phyloP scores from a whole-genome alignment of 2,113 vertebrate genomes.

The Gnathonemus echidnorhynchus region DNA sequence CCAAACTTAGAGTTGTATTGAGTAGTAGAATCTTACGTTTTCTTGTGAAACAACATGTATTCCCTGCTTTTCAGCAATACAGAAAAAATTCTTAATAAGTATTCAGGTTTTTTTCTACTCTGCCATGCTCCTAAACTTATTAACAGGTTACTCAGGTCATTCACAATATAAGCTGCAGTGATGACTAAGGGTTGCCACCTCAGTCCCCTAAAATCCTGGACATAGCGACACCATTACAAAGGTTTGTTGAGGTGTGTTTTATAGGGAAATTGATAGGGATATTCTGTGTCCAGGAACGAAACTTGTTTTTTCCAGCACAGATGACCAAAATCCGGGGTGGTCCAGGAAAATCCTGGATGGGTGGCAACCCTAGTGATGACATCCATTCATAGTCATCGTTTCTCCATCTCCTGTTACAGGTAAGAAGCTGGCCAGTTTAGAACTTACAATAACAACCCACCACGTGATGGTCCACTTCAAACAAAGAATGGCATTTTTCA shows the following conservation, averaged over 20 bases:
- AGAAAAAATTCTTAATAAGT: background rate
- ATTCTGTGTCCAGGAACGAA: background rate
- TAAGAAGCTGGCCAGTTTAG: background rate
- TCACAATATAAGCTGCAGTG: background rate
- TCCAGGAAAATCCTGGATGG: background rate
- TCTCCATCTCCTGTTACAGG: background rate
- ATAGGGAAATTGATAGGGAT: background rate
- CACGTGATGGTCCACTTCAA: background rate
- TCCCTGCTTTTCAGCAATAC: background rate
- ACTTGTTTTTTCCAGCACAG: background rate
- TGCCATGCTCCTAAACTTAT: background rate
- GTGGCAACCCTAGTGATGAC: background rate
- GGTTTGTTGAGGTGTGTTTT: background rate
- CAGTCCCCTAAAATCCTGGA: background rate
- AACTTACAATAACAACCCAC: background rate
- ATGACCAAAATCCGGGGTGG: background rate
- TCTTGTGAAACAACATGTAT: background rate
- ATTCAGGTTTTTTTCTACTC: background rate
- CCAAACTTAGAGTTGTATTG: background rate
- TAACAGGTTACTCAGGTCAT: background rate
- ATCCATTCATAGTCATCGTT: background rate
- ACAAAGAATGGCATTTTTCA: background rate
- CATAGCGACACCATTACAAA: background rate
- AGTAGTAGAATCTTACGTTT: background rate
- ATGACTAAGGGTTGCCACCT: background rate